Evolutionary conservation across 2,888 invertebrate genomes (phyloP).

Genomic region (Sceliomorpha sp.): DNA sequence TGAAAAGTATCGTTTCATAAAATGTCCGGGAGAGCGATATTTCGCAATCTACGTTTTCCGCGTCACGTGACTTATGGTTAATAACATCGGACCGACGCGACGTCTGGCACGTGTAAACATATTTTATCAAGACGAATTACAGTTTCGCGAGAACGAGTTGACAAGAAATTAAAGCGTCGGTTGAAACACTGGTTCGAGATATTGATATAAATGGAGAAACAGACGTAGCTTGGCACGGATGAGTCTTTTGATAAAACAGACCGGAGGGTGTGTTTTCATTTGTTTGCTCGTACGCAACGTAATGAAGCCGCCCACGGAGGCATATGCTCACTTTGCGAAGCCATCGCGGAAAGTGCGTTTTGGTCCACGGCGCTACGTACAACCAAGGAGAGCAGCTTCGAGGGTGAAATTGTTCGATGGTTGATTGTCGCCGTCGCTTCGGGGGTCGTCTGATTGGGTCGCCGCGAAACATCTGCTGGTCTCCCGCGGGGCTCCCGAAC

Average conservation of each 20-base stretch:
- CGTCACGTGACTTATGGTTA: too few relatives aligned
- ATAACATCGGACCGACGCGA: too few relatives aligned
- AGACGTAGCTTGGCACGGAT: conserved; percentile 1
- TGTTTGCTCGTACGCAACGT: conserved; percentile 57
- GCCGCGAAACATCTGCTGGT: conserved; percentile 80
- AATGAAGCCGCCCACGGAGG: conserved; percentile 74
- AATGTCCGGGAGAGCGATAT: not conserved
- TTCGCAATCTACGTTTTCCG: not conserved
- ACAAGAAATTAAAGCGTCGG: too few relatives aligned
- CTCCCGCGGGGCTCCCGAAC: conserved; percentile 79
- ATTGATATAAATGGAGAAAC: too few relatives aligned
- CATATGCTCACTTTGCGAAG: conserved; percentile 75
- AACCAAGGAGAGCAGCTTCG: conserved; percentile 59
- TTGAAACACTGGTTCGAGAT: too few relatives aligned
- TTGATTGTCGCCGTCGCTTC: conserved; percentile 78
- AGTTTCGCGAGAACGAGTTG: too few relatives aligned
- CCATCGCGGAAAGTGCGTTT: conserved; percentile 63
- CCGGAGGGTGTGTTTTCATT: conserved; percentile 59
- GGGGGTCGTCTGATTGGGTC: conserved; percentile 79
- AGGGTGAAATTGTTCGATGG: conserved; percentile 79
- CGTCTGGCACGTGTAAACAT: too few relatives aligned
- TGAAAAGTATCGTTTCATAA: not conserved
- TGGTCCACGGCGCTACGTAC: conserved; percentile 57
- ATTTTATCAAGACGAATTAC: too few relatives aligned
- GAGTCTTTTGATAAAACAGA: conserved; percentile 17